Percentiles rank a stretch among this genome's conserved stretches.
phyloP scores from a whole-genome alignment of 2,113 vertebrate species.

The Scolopax mira region DNA sequence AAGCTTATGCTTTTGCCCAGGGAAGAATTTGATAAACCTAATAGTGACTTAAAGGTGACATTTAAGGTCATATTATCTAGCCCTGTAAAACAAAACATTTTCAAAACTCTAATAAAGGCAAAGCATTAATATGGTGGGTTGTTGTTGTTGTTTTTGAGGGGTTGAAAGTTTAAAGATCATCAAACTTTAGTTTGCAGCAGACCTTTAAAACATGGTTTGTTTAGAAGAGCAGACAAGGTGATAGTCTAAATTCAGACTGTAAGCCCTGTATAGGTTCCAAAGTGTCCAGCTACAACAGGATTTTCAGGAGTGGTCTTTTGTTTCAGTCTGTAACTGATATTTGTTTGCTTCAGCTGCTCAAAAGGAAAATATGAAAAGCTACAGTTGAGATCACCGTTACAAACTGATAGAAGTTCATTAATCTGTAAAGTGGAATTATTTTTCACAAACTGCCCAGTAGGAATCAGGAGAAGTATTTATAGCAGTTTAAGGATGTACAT shows the following conservation, averaged over 20 bases:
- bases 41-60: background rate
- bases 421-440: background rate
- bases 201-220: background rate
- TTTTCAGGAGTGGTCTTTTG: background rate
- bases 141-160: background rate
- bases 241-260: background rate
- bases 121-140: background rate
- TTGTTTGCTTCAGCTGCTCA: background rate
- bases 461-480: background rate
- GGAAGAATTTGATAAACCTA: background rate
- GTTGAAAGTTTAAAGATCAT: background rate
- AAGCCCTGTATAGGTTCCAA: background rate
- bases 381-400: background rate
- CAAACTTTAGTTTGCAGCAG: background rate
- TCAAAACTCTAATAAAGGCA: background rate
- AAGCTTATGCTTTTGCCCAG: background rate
- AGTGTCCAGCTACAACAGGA: background rate
- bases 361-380: background rate
- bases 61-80: background rate
- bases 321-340: background rate
- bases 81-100: background rate
- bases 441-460: background rate
- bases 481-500: background rate
- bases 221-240: background rate
- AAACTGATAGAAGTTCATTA: background rate